Percentiles rank a stretch among this genome's conserved stretches.
Conservation (phyloP, 2,113 vertebrate genomes). For the Prunella himalayana region DNA sequence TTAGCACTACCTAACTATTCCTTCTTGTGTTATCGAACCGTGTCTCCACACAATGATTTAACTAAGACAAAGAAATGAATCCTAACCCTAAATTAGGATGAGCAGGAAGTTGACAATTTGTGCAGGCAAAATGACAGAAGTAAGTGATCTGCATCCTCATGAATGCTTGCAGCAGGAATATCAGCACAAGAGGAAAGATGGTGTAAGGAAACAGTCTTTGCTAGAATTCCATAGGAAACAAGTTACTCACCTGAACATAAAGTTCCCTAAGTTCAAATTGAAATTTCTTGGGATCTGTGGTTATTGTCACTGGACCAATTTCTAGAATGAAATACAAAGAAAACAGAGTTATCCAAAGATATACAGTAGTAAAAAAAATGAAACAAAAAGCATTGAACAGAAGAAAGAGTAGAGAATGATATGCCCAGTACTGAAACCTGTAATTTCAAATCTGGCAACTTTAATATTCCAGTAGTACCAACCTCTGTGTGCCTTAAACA, state of each 20-base stretch:
- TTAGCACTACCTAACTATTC: background rate
- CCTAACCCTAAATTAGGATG: background rate
- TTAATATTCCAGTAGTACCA: background rate
- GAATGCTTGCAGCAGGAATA: background rate
- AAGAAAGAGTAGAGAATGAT: background rate
- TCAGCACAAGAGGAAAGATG: background rate
- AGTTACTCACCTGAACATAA: slow-evolving; percentile 91
- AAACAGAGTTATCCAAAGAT: background rate
- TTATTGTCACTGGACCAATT: slow-evolving; percentile 97
- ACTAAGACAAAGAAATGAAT: background rate
- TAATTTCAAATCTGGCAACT: background rate
- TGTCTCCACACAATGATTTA: background rate
- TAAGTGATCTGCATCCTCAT: background rate
- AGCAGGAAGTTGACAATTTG: background rate
- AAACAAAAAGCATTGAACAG: background rate
- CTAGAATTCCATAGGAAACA: background rate
- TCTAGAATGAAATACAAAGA: slow-evolving; percentile 73
- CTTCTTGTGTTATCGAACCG: background rate
- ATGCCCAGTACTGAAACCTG: background rate
- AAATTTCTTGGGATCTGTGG: slow-evolving; percentile 98
- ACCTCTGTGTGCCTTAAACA: background rate
- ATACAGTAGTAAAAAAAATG: background rate
- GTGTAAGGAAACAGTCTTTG: background rate
- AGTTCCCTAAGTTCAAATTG: slow-evolving; percentile 95
- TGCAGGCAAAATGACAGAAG: background rate